Evolutionary conservation across 2,888 invertebrate species (phyloP), one percentile per base, ranked within the genome.

Genomic region (Salticus scenicus): DNA sequence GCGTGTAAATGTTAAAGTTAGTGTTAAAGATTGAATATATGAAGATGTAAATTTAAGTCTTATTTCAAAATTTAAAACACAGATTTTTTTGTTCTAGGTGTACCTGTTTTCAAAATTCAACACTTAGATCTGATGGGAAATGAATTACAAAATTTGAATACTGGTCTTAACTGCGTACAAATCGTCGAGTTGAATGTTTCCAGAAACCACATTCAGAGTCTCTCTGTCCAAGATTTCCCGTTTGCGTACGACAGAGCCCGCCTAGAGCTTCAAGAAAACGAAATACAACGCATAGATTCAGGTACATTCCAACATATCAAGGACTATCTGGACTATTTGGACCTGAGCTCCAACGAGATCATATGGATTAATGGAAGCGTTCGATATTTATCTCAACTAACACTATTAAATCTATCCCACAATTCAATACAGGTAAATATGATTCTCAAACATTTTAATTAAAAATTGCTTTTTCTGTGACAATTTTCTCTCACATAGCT

Each of bases 101-200:
- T 72, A 27, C 28, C 77, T 0, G 51, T 67, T 0, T 73, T 57
- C 63, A 78, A 66, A n/a, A 78, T 84, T 4, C 47, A 67, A 24
- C 67, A 67, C 0, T 37, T 78, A 4, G 73, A 67, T 57, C 57
- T 84, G 33, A 30, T 37, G 14, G 24, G 57, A 14, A 84, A 84
- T 70, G 4, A 31, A 1, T 31, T 84, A 30, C 30, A 64, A 1
- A 31, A 41, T 0, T 12, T 84, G 14, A 69, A 66, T 1, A 30
- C n/a, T 1, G 69, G 67, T 10, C 28, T 84, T 12, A 72, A 20
- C 31, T 78, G 67, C 63, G 73, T 73, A 1, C 84, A 84, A 30
- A 51, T 84, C 67, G 10, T 67, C 24, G 78, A 84, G n/a, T 72
- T 84, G 24, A 24, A 42, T 14, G 37, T 84, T 31, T 57, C 63